Evolutionary conservation across 2,113 vertebrate genomes (phyloP), one percentile per base, ranked within the genome.

Genomic region (Zeus faber): DNA sequence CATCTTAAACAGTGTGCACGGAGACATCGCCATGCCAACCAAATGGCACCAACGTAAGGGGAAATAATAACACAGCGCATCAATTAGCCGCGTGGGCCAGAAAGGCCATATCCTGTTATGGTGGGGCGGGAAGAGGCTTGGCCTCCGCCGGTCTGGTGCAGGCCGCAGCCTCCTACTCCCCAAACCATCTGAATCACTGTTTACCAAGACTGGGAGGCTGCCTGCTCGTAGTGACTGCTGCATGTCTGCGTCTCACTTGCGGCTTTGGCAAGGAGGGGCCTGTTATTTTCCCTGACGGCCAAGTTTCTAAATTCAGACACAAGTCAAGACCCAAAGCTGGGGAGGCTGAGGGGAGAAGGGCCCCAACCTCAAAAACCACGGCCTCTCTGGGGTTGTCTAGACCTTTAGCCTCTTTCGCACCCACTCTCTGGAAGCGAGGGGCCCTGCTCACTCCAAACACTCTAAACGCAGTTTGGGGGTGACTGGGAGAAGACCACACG

Each of bases 311-410:
- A 88, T 82, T 33, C 51, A 60, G 79, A 85, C 26, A 54, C 67
- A 54, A 74, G 67, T 70, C 59, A 53, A 81, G 77, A 75, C 63
- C 66, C 75, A 80, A 80, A 33, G 51, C 57, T 57, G 23, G 11
- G 31, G n/a, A 6, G 18, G 25, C 53, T 67, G 20, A 16, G 60
- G 65, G 54, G 69, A 68, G 33, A 23, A 66, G 35, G 33, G 43
- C 74, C n/a, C 80, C 87, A 66, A 91, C 93, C 76, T 89, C 63
- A 60, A 89, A 81, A 80, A 93, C 89, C 80, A 83, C 87, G 11
- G 82, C 90, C 65, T 66, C 83, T 64, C 89, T 87, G 0, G 89
- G 89, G 89, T 80, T 74, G 70, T 94, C 90, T 87, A 91, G 46
- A 62, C 87, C 89, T 74, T 90, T 88, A 84, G 87, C 43, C 86